A percentile compares a stretch with the other conserved stretches of the same genome.
Evolutionary conservation across 2,888 invertebrate genomes (phyloP).

Genomic region (Lithophane semibrunnea): DNA sequence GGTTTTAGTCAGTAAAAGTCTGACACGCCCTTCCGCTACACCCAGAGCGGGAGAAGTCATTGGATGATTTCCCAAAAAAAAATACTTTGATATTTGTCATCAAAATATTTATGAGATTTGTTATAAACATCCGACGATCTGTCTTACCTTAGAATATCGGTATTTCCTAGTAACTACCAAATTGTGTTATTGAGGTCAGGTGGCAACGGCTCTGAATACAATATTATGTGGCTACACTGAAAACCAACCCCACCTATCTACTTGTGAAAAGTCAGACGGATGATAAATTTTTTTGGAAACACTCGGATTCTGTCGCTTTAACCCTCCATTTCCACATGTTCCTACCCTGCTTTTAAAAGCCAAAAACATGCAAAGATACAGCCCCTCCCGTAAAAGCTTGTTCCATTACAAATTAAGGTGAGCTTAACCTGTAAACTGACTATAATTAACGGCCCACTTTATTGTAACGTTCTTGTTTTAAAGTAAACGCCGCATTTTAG

Average conservation of each 20-base stretch:
- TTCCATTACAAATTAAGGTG: constrained; percentile 61
- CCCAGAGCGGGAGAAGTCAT: no score
- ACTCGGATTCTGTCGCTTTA: not conserved
- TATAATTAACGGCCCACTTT: constrained; percentile 66
- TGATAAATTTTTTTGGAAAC: not conserved
- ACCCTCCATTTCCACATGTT: not conserved
- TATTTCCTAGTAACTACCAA: not conserved
- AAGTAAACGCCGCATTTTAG: constrained; percentile 64
- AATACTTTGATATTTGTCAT: not conserved
- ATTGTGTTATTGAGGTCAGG: not conserved
- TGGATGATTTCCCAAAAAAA: no score
- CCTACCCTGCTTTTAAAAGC: constrained; percentile 17
- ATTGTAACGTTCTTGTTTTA: constrained; percentile 65
- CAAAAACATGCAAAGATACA: constrained; percentile 40
- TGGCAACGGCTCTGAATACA: not conserved
- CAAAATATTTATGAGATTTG: not conserved
- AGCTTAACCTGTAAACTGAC: constrained; percentile 66
- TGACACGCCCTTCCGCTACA: no score
- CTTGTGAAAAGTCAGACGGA: not conserved
- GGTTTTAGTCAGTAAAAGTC: no score
- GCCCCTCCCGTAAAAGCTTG: constrained; percentile 47
- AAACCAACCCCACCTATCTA: not conserved
- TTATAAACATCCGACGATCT: not conserved
- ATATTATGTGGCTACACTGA: not conserved
- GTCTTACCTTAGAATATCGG: not conserved